These are phyloP conservation scores for Amphiprion percula DNA, from an alignment of 2,113 vertebrate species.

Conservation along the genomic window DNA sequence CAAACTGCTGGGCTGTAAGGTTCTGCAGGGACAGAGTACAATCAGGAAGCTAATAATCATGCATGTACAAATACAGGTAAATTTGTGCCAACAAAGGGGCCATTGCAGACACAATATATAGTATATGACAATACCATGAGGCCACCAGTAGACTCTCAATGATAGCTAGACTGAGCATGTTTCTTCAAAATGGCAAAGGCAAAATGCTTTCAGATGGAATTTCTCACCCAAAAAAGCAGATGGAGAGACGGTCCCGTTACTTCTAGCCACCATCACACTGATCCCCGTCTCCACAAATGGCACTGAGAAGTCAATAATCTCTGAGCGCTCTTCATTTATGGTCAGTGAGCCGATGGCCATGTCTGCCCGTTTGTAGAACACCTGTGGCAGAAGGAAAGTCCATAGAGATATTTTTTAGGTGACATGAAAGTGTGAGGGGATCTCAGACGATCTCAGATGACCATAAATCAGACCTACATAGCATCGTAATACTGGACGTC, in stretches of 20 bases:
- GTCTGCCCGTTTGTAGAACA: conserved; percentile 96
- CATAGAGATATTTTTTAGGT: not conserved
- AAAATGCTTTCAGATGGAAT: not conserved
- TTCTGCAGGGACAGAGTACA: conserved; percentile 66
- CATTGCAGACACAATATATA: no score
- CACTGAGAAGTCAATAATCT: conserved; percentile 98
- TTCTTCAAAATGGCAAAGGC: not conserved
- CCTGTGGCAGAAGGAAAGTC: conserved; percentile 78
- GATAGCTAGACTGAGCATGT: no score
- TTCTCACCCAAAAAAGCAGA: conserved; percentile 95
- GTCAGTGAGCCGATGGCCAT: conserved; percentile 99
- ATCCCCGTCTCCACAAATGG: conserved; percentile 99
- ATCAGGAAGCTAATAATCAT: not conserved
- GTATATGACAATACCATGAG: no score
- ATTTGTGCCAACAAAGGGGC: no score
- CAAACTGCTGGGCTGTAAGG: conserved; percentile 88
- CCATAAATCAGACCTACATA: conserved; percentile 1
- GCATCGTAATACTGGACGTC: not conserved
- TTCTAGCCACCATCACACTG: conserved; percentile 97
- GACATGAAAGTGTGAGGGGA: not conserved
- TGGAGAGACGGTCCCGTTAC: conserved; percentile 96
- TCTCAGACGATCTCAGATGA: not conserved
- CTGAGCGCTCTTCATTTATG: conserved; percentile 97
- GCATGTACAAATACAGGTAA: no score
- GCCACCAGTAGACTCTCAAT: no score